Evolutionary conservation across 2,113 vertebrate species (phyloP).

Genomic region (Puffinus mauretanicus): DNA sequence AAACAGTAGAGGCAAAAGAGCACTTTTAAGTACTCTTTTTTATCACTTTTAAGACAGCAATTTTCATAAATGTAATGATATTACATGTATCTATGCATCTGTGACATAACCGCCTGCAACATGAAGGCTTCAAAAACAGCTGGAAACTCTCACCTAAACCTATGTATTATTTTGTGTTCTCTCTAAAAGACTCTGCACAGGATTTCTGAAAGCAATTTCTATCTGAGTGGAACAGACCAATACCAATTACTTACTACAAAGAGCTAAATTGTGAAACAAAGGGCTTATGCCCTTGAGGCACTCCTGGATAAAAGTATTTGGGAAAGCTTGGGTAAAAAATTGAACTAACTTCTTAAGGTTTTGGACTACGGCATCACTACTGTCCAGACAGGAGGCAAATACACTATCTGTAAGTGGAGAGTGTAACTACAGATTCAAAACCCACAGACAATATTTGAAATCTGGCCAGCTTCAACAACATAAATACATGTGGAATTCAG

Average conservation of each 20-base stretch:
- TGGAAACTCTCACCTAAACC: background rate
- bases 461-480: background rate
- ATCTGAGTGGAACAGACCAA: background rate
- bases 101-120: background rate
- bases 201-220: background rate
- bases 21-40: background rate
- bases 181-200: background rate
- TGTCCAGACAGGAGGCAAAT: background rate
- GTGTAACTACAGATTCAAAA: background rate
- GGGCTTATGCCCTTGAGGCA: background rate
- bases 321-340: background rate
- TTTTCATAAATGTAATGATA: background rate
- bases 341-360: background rate
- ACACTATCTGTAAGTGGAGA: fast-evolving
- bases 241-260: background rate
- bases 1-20: background rate
- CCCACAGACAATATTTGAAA: background rate
- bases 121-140: background rate
- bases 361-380: background rate
- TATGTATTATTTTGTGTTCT: background rate
- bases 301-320: background rate
- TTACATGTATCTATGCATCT: background rate
- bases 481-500: background rate
- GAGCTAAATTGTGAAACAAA: background rate
- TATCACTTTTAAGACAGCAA: background rate